Evolutionary conservation across 2,113 vertebrate species (phyloP), one percentile per base, ranked within the genome.

Genomic region (Diglossa brunneiventris): DNA sequence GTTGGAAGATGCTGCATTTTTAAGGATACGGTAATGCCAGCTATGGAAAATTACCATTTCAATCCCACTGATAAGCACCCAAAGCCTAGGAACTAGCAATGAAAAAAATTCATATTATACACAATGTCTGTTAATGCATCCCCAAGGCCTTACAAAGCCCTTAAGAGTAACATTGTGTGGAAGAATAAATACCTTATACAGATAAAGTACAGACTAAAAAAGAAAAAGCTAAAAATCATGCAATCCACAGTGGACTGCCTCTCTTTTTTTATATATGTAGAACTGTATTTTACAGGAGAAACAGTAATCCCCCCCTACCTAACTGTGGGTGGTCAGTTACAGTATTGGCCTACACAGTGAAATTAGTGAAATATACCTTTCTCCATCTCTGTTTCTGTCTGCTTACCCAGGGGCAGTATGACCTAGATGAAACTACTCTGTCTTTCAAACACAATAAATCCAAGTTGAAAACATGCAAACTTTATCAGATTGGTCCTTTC

Each of bases 371-470:
- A 94, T 81, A 81, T 1, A 92, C 94, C 66, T 92, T 94, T 94
- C 77, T 93, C 28, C 47, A 67, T 92, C 80, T 94, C 58, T 11
- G 5, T 88, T 95, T 90, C 77, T 81, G 27, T 87, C 94, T 87
- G 46, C 31, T 91, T 94, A 92, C 64, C 44, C 77, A 84, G 86
- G 95, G 95, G 70, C 94, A 96, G 64, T 61, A 67, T 95, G 95
- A 96, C 95, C 95, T 68, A 74, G 56, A 75, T 85, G 62, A 83
- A 95, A 93, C 49, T n/a, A 33, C 35, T 85, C 37, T 87, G 76
- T 74, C 64, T 73, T 87, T 64, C 50, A 77, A 91, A 68, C 82
- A 72, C n/a, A 90, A 89, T 96, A 95, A 96, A 93, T 95, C 85
- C 50, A 72, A 83, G 52, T 20, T 90, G 82, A 92, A 83, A 92